Percentiles rank a stretch among this genome's conserved stretches.
Evolutionary conservation across 1,140 invertebrate genomes (phyloP).

Genomic region (Eurosta solidaginis): DNA sequence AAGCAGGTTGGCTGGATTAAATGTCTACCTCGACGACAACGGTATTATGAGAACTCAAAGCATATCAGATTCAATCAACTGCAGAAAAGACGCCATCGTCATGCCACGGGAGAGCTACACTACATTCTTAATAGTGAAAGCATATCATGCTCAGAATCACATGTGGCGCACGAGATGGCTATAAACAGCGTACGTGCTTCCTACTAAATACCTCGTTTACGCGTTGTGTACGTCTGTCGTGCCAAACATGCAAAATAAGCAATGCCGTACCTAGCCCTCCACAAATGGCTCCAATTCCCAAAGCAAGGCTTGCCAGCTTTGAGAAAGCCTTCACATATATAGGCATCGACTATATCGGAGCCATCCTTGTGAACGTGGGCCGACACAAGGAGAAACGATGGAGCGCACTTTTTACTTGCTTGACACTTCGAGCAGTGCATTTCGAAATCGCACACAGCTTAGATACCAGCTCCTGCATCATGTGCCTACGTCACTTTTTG

Average conservation of each 20-base stretch:
- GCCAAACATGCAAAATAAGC: constrained; percentile 25
- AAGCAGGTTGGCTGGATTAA: too few relatives aligned
- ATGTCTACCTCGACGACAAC: too few relatives aligned
- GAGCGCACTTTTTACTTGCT: constrained; percentile 56
- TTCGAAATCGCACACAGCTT: constrained; percentile 56
- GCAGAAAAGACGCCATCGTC: too few relatives aligned
- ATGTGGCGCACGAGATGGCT: background rate
- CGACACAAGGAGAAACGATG: constrained; percentile 52
- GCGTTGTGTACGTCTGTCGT: background rate
- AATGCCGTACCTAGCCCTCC: background rate
- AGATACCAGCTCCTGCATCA: constrained; percentile 48
- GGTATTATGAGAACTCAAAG: too few relatives aligned
- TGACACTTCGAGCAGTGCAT: constrained; percentile 58
- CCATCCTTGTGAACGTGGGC: constrained; percentile 42
- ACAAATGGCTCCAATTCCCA: constrained; percentile 10
- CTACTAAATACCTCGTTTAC: background rate
- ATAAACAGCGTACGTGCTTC: background rate
- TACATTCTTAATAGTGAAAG: too few relatives aligned
- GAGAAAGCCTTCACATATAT: constrained; percentile 8
- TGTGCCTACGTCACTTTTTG: constrained; percentile 57
- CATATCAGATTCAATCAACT: too few relatives aligned
- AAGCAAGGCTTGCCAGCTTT: background rate
- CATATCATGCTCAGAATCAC: too few relatives aligned
- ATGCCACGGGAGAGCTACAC: too few relatives aligned
- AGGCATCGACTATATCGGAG: constrained; percentile 43